Evolutionary conservation across 2,113 vertebrate genomes (phyloP).

Genomic region (Scortum barcoo): DNA sequence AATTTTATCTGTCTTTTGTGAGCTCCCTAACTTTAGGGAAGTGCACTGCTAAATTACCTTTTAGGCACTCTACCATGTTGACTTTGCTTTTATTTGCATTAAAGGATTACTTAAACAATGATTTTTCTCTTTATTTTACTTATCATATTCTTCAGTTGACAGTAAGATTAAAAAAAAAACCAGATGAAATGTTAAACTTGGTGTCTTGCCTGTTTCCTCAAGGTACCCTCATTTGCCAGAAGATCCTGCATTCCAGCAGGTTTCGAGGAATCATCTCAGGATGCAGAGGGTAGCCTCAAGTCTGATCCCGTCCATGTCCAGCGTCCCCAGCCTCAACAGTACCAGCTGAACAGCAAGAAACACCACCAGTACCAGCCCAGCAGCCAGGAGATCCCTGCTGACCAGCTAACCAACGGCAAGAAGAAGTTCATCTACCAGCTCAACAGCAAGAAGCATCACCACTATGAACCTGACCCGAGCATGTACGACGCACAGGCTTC

Average conservation of each 20-base stretch:
- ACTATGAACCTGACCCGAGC: conserved; percentile 96
- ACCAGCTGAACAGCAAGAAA: conserved; percentile 98
- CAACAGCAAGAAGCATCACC: conserved; percentile 99
- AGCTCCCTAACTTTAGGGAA: background rate
- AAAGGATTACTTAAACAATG: background rate
- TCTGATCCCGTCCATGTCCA: conserved; percentile 85
- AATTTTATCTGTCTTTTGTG: background rate
- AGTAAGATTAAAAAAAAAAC: background rate
- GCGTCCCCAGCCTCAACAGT: conserved; percentile 93
- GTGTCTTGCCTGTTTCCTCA: conserved; percentile 44
- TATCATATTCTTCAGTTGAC: background rate
- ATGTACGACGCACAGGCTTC: conserved; percentile 94
- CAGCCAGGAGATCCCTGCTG: conserved; percentile 88
- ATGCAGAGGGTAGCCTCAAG: conserved; percentile 85
- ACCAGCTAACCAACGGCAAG: conserved; percentile 90
- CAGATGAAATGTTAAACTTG: conserved; percentile 21
- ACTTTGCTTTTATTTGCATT: background rate
- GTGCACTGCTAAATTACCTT: background rate
- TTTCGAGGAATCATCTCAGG: conserved; percentile 89
- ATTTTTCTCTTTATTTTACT: background rate
- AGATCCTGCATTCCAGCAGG: conserved; percentile 93
- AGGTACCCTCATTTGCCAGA: conserved; percentile 96
- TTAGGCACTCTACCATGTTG: background rate
- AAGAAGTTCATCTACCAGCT: conserved; percentile 97
- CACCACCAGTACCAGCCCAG: conserved; percentile 98